Evolutionary conservation across 2,797 vertebrate genomes (phyloP).

Genomic region (Argentina silus): DNA sequence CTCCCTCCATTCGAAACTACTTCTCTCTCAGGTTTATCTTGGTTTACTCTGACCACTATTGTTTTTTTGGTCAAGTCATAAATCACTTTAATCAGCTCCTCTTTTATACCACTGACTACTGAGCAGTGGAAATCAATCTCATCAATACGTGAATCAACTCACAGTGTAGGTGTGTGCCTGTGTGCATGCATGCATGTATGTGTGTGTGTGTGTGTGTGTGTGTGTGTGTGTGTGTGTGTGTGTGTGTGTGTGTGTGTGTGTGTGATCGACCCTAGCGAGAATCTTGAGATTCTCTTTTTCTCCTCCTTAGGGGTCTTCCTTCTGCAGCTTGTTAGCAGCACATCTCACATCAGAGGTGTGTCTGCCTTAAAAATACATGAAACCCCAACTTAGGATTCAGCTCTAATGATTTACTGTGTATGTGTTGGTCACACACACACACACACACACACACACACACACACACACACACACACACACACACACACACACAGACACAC

Average conservation of each 20-base stretch:
- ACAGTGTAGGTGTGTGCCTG: background rate
- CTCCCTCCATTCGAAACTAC: slow-evolving; percentile 5
- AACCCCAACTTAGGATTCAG: background rate
- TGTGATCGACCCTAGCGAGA: slow-evolving; percentile 40
- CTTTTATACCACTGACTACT: slow-evolving; percentile 31
- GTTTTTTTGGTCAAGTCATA: slow-evolving; percentile 44
- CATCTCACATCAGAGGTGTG: slow-evolving; percentile 33
- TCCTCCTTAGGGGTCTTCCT: background rate
- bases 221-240: slow-evolving; percentile 1
- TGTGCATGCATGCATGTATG: background rate
- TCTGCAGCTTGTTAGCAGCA: slow-evolving; percentile 47
- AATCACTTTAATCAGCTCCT: slow-evolving; percentile 62
- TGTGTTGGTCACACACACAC: background rate
- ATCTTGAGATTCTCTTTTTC: slow-evolving; percentile 41
- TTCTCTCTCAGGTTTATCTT: slow-evolving; percentile 43
- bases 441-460: background rate
- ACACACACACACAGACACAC: too few species aligned
- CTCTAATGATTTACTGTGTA: background rate
- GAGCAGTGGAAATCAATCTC: slow-evolving; percentile 43
- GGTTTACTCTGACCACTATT: slow-evolving; percentile 37
- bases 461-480: background rate
- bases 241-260: slow-evolving; percentile 16
- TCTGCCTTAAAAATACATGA: slow-evolving; percentile 21
- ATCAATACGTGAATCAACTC: slow-evolving; percentile 50
- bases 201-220: slow-evolving; percentile 11